These are phyloP conservation scores for Merluccius polli DNA, from an alignment of 2,797 vertebrate genomes.

Conservation along the genomic window DNA sequence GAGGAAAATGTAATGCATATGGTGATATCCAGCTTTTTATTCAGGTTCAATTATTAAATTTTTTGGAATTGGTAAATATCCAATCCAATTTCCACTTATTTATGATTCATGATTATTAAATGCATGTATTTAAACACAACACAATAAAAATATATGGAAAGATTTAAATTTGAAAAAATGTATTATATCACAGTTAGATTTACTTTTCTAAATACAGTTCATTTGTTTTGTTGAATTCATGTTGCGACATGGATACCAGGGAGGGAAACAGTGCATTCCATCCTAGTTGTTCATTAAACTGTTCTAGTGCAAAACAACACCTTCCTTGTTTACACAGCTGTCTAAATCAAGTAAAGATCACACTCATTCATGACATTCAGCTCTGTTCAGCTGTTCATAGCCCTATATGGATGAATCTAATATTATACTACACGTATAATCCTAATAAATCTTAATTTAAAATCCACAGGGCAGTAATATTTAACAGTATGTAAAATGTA, in stretches of 20 bases:
- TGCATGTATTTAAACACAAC: not conserved
- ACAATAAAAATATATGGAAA: not conserved
- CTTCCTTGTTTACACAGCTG: slow-evolving; percentile 52
- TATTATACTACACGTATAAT: no score
- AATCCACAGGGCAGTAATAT: not conserved
- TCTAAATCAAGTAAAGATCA: slow-evolving; percentile 21
- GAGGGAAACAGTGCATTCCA: not conserved
- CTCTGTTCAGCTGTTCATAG: not conserved
- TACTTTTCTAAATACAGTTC: not conserved
- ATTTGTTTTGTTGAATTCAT: not conserved
- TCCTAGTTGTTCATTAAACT: not conserved
- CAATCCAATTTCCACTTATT: not conserved
- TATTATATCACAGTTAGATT: not conserved
- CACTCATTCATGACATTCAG: not conserved
- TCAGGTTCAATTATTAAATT: not conserved
- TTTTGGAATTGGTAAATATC: not conserved
- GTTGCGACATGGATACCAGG: not conserved
- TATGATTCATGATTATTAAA: not conserved
- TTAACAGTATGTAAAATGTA: not conserved
- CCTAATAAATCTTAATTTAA: not conserved
- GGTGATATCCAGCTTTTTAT: no score
- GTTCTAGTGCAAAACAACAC: not conserved
- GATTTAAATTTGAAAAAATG: not conserved
- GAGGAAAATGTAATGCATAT: not conserved
- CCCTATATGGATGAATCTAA: not conserved